Evolutionary conservation across 1,140 invertebrate species (phyloP).

Genomic region (Himalopsyche phryganea): DNA sequence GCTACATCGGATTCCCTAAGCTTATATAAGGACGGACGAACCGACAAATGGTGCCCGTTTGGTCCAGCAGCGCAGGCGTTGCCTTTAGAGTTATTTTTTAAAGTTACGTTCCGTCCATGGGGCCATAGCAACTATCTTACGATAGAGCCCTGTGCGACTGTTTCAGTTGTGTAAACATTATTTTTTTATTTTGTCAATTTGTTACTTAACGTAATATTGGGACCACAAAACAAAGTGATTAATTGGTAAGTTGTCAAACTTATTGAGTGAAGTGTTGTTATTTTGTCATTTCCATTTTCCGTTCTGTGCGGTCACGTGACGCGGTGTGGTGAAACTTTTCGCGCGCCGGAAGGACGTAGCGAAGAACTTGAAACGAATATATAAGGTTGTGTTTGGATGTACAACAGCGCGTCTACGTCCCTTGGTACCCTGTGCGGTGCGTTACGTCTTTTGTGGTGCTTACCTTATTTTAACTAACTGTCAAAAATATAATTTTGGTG

Average conservation of each 20-base stretch:
- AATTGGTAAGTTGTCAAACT: conserved; percentile 25
- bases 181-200: conserved; percentile 17
- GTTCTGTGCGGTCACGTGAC: not conserved
- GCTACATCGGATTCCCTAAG: conserved; percentile 36
- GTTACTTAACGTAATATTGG: conserved; percentile 11
- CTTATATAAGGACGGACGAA: conserved; percentile 51
- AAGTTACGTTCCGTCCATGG: conserved; percentile 35
- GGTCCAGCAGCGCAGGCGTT: conserved; percentile 51
- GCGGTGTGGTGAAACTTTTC: not conserved
- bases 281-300: not conserved
- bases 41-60: conserved; percentile 47
- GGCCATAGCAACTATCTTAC: conserved; percentile 28
- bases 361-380: no score
- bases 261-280: conserved; percentile 17
- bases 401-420: not conserved
- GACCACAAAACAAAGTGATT: conserved; percentile 24
- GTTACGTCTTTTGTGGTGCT: no score
- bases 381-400: no score
- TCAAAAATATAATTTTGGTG: not conserved
- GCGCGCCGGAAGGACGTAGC: not conserved
- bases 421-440: not conserved
- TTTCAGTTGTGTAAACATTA: conserved; percentile 14
- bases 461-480: no score
- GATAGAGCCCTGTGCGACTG: conserved; percentile 27
- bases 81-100: conserved; percentile 39